Evolutionary conservation across 2,113 vertebrate species (phyloP), one percentile per base, ranked within the genome.

Genomic region (Dicrurus megarhynchus): DNA sequence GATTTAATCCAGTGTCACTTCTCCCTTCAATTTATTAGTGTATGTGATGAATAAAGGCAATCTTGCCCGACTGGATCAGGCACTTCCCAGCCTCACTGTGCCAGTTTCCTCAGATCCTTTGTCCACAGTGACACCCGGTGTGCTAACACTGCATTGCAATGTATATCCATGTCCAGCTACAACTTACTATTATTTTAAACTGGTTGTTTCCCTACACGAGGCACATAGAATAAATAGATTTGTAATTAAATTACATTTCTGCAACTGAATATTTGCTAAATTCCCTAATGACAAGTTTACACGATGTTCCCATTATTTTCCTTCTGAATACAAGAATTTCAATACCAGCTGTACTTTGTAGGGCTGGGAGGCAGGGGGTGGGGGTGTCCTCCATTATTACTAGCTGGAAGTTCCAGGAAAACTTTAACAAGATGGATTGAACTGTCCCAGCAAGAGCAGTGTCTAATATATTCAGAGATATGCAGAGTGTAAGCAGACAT

Each of bases 131-230:
- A 46, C 89, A 56, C 1, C 57, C 9, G 7, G 4, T 69, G 89
- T 61, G n/a, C 27, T 11, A 6, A 11, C 3, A 0, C 26, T 11
- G 33, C 2, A 50, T 2, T 78, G 91, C 80, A 70, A 8, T 0
- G 4, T 0, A 7, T 1, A 28, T 0, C 56, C 47, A 19, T 4
- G 3, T 42, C 35, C 71, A 55, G 55, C 21, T 59, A 19, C 30
- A 24, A 1, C 13, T 60, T 12, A 42, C 44, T 28, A 3, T 30
- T 44, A n/a, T 10, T 47, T 39, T 18, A 49, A 75, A 33, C 11
- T 26, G 30, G 23, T 55, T 42, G 28, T 52, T 84, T 74, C 53
- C 28, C 12, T 55, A 33, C 24, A 28, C 1, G 2, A 22, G 30
- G 9, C 28, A 85, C 32, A 37, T 32, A 59, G 68, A 74, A 81